Percentiles rank a stretch among this genome's conserved stretches.
Evolutionary conservation across 1,140 invertebrate genomes (phyloP).

Genomic region (Drosophila willistoni): DNA sequence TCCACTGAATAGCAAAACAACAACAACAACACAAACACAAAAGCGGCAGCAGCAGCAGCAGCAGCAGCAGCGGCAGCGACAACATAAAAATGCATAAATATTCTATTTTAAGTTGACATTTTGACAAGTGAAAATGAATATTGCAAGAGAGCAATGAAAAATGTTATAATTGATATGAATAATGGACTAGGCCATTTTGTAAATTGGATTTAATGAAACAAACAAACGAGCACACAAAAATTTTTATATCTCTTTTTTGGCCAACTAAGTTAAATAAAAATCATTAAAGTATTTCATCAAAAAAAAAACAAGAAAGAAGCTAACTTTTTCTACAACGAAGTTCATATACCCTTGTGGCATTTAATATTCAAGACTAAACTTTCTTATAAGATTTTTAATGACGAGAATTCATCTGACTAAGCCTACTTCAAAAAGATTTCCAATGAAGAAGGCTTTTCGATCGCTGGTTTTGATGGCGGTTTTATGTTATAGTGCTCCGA

Average conservation of each 20-base stretch:
- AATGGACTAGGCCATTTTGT: conserved; percentile 45
- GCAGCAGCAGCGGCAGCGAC: not conserved
- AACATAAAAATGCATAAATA: conserved; percentile 72
- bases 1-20: conserved; percentile 7
- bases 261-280: conserved; percentile 20
- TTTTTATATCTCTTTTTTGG: not conserved
- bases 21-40: not conserved
- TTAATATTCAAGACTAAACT: too few relatives aligned
- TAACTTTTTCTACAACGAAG: too few relatives aligned
- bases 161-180: conserved; percentile 65
- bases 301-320: too few relatives aligned
- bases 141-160: conserved; percentile 50
- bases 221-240: conserved; percentile 36
- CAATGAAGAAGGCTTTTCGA: too few relatives aligned
- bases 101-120: conserved; percentile 73
- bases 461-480: too few relatives aligned
- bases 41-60: not conserved
- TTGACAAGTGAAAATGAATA: conserved; percentile 79
- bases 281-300: not conserved
- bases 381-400: too few relatives aligned
- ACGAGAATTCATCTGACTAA: too few relatives aligned
- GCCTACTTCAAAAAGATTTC: too few relatives aligned
- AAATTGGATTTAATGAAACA: conserved; percentile 53
- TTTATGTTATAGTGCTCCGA: too few relatives aligned
- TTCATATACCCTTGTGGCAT: too few relatives aligned